A percentile compares a stretch with the other conserved stretches of the same genome.
Conservation (phyloP, 2,797 vertebrate species). For the Pseudochirops corinnae region DNA sequence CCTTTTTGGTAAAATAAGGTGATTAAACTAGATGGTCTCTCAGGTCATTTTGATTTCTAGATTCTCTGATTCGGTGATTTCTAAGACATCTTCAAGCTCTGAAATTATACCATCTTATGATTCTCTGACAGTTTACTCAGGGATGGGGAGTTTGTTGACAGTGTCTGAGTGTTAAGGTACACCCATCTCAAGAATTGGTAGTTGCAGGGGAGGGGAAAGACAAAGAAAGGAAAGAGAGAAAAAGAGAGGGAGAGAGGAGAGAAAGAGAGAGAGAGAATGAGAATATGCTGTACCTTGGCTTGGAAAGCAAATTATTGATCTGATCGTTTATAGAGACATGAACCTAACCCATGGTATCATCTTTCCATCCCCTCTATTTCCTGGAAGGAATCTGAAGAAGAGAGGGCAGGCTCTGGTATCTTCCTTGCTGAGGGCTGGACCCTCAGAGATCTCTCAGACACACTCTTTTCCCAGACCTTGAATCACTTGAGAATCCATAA, state of each 20-base stretch:
- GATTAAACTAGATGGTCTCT: background rate
- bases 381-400: background rate
- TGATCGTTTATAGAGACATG: background rate
- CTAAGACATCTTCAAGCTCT: background rate
- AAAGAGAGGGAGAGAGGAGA: no score
- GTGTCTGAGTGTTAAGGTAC: background rate
- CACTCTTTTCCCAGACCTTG: background rate
- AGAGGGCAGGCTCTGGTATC: background rate
- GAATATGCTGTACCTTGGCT: background rate
- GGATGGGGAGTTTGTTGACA: background rate
- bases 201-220: background rate
- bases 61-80: background rate
- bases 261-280: no score
- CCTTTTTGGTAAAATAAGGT: background rate
- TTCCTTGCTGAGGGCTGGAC: background rate
- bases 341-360: background rate
- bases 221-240: no score
- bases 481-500: background rate
- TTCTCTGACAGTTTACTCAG: background rate
- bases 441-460: background rate
- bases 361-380: background rate
- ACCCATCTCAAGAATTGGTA: background rate
- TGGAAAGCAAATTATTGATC: background rate
- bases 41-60: background rate
- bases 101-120: background rate